Evolutionary conservation across 2,888 invertebrate genomes (phyloP), one percentile per base, ranked within the genome.

Genomic region (Augiades crinisus): DNA sequence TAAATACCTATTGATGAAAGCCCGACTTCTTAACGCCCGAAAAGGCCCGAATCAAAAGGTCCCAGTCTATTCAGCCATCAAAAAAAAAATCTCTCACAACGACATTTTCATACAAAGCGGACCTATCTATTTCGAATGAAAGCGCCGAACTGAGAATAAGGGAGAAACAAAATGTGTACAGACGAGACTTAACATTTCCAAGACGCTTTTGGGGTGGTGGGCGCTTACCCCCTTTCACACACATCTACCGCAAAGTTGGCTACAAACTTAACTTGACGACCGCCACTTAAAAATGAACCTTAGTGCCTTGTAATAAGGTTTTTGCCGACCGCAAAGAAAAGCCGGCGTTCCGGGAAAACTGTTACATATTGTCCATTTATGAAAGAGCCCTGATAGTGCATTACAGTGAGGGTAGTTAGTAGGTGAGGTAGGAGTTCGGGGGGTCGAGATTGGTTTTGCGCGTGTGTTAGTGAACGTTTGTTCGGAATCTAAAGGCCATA

Each of bases 161-260:
- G 75, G 71, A 68, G 78, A 81, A 85, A 86, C 83, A 85, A 85
- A 84, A 81, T 75, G 68, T 74, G 75, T 84, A 78, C 79, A 78
- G 75, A 75, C 75, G 75, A 76, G 75, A 80, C 84, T 81, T 78
- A 82, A 78, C 81, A 78, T 81, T 81, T 78, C 79, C 84, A 85
- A 85, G 86, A 86, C 82, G 82, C 70, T 71, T 67, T 54, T 62
- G 67, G 73, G 70, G 55, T 44, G 61, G 62, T 54, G 58, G 59
- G 62, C 59, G 69, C 24, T 55, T 51, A 59, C 30, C 41, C 4
- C 10, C 21, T 24, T 13, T 19, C 43, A 36, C 58, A 61, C 56
- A 64, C 57, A 63, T 58, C 55, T 56, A 58, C 57, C 63, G 64
- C 63, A 63, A 60, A 65, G 62, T 62, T 54, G 27, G 49, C 30